Evolutionary conservation across 1,140 invertebrate genomes (phyloP), one percentile per base, ranked within the genome.

Genomic region (Limonius californicus): DNA sequence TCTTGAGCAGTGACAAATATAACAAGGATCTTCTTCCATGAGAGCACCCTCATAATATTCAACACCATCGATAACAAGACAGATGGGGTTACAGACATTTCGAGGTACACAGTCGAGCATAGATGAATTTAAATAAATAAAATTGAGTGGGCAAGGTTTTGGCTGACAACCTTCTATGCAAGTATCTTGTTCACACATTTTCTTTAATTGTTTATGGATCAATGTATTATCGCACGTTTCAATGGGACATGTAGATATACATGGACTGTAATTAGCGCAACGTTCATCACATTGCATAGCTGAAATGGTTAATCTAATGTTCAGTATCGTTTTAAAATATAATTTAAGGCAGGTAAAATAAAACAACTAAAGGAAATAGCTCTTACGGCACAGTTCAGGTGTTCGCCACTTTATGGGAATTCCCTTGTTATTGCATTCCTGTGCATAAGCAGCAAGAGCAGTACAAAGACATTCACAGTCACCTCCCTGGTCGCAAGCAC

Each of bases 381-480:
- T 19, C 87, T 87, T 76, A 92, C 90, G 92, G 71, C 93, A 96
- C 11, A 92, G 77, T 30, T 89, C 80, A 69, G 89, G 89, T 1
- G 83, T 84, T 57, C 94, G 77, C 93, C 93, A 96, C 64, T 86
- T 85, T 8, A 95, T 83, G 6, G 83, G 81, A 15, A 89, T 82
- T 11, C 88, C 88, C 43, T 85, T 81, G 1, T 79, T 78, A 47
- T 86, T 87, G 73, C 94, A 96, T 69, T 87, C 85, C 68, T 92
- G 85, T 15, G 91, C 90, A 76, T 95, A 95, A 2, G 89, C 87
- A 0, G 91, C 88, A 12, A 96, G 78, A 0, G 92, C 89, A 0
- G 92, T 92, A 75, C 94, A 96, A 0, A 94, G 75, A 77, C 93
- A 97, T 58, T 91, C 87, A 72, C 94, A 97, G 74, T 95, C 93